These are phyloP conservation scores for Molossus alvarezi DNA, from an alignment of 2,797 vertebrate genomes.

Conservation along the genomic window DNA sequence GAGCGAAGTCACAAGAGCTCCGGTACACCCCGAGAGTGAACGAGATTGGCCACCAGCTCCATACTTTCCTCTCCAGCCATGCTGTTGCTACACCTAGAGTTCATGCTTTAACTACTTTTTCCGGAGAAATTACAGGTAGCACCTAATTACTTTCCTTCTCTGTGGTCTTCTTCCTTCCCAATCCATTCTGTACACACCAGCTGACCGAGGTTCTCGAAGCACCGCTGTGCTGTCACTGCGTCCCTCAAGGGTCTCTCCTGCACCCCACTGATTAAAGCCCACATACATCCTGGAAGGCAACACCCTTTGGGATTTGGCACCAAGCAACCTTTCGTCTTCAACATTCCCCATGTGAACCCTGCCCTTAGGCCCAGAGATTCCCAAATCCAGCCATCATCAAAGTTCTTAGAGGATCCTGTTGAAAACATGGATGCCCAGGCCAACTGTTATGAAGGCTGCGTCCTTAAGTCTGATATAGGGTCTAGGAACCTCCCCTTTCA, in stretches of 20 bases:
- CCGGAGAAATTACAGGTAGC: not conserved
- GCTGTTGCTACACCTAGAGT: not conserved
- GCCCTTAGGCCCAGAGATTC: not conserved
- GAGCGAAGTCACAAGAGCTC: not conserved
- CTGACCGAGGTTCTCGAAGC: not conserved
- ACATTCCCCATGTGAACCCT: not conserved
- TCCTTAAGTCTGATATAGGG: not conserved
- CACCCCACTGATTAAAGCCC: not conserved
- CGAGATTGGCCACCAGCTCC: not conserved
- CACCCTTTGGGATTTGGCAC: not conserved
- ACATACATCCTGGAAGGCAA: not conserved
- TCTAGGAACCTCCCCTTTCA: not conserved
- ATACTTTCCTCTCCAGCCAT: not conserved
- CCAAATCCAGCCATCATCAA: not conserved
- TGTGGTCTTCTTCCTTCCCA: not conserved
- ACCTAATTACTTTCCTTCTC: not conserved
- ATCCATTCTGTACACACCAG: not conserved
- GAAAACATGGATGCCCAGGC: not conserved
- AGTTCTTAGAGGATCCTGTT: not conserved
- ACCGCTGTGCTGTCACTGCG: not conserved
- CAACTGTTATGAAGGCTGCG: not conserved
- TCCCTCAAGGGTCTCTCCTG: not conserved
- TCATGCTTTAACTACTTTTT: not conserved
- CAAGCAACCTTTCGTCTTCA: not conserved
- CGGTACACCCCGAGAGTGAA: not conserved